These are phyloP conservation scores for Ianthella basta DNA, from an alignment of 37 sponge, comb jelly and placozoan genomes.

Conservation along the genomic window DNA sequence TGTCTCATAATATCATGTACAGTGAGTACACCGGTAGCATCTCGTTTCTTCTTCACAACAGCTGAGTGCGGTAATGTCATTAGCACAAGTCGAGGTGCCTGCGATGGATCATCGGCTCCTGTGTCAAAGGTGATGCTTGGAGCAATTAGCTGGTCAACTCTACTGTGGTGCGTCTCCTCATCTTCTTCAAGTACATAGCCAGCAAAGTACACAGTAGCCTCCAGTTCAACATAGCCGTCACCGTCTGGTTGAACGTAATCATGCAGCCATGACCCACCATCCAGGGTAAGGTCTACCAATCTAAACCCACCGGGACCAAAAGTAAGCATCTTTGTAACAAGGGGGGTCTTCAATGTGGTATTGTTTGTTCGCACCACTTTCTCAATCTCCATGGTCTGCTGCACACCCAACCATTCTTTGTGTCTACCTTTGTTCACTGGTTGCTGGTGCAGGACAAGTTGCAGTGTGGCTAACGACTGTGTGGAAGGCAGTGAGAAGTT, in stretches of 20 bases:
- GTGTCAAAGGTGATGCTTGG: slow-evolving; percentile 1
- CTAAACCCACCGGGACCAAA: slow-evolving; percentile 29
- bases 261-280: slow-evolving; percentile 44
- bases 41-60: background rate
- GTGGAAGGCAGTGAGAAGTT: background rate
- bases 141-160: background rate
- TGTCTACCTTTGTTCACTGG: background rate
- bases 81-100: slow-evolving; percentile 14
- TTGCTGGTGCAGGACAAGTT: slow-evolving; percentile 64
- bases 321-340: background rate
- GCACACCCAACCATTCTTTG: background rate
- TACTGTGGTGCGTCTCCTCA: background rate
- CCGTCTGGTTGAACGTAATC: background rate
- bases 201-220: slow-evolving; percentile 48
- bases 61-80: background rate
- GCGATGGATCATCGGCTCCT: background rate
- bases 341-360: background rate
- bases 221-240: slow-evolving; percentile 33
- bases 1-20: background rate
- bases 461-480: slow-evolving; percentile 1
- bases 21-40: background rate
- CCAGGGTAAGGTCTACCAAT: slow-evolving; percentile 53
- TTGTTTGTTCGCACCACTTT: background rate
- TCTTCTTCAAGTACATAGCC: slow-evolving; percentile 20
- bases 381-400: slow-evolving; percentile 12